Base-by-base conservation (phyloP, 2,888 invertebrate genomes). In the Dynastes grantii region DNA sequence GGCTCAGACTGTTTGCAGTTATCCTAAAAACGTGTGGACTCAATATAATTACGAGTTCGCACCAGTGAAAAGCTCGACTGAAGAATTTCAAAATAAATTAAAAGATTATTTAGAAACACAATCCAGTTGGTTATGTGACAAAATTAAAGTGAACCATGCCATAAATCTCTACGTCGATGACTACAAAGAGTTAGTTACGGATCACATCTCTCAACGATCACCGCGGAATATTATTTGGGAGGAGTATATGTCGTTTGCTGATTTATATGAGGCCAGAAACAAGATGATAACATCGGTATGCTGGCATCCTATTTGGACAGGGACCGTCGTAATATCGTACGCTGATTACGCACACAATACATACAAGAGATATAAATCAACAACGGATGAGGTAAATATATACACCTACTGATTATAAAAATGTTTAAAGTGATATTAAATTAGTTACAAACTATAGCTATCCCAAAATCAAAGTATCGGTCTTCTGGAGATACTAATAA, bases 261-360 rank as follows among this genome's bases (percentile, higher is more conserved):
- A 94, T 84, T 92, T 93, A 1, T 85, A 89, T 0, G 90, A 92
- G 84, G 93, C 93, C 79, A 92, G 92, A 85, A 91, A 92, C 80
- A 94, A 94, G 83, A 92, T 91, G 86, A 92, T 95, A 55, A 91
- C 92, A 5, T 90, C 91, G 80, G 90, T 92, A 13, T 90, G 90
- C 80, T 95, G 95, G 92, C 95, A 95, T 88, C 94, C 93, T 0
- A 90, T 92, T 87, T 91, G 93, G 90, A 91, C 93, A 0, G 95
- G 95, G 0, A 90, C 93, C 9, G 90, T 93, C 2, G 94, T 92
- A 0, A 90, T 92, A 49, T 90, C 92, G n/a, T 95, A 95, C 83
- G 90, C 92, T 0, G 92, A 93, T 82, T 90, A 87, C 53, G 91
- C 92, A 0, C 90, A 91, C 0, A 89, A 90, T 53, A 89, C 90